A percentile compares a stretch with the other conserved stretches of the same genome.
Evolutionary conservation across 2,888 invertebrate genomes (phyloP).

Genomic region (Acrobeloides nanus): DNA sequence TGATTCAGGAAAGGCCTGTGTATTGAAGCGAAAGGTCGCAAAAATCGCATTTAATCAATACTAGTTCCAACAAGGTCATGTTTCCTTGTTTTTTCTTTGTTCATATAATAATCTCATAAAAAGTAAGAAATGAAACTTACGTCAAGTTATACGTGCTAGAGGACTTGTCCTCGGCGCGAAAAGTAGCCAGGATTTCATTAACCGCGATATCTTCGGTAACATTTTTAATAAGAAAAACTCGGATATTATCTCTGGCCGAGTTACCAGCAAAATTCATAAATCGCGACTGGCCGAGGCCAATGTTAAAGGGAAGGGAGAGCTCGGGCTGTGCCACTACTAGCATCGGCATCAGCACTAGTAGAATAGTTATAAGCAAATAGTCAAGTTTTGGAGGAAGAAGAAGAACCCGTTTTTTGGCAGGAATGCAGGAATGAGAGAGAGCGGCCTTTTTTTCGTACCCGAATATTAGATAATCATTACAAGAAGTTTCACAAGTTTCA

Average conservation of each 20-base stretch:
- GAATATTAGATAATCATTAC: no score
- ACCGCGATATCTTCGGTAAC: constrained; percentile 45
- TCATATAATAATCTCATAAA: no score
- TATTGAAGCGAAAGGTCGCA: no score
- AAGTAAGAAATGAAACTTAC: constrained; percentile 31
- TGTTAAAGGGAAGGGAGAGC: constrained; percentile 36
- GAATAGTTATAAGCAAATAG: no score
- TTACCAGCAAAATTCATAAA: constrained; percentile 35
- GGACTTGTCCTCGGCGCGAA: constrained; percentile 46
- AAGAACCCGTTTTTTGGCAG: constrained; percentile 2
- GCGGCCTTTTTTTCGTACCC: no score
- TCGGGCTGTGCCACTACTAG: constrained; percentile 19
- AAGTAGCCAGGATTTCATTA: constrained; percentile 44
- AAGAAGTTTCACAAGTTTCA: background rate
- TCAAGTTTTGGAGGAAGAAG: no score
- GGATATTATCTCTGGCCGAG: constrained; percentile 1
- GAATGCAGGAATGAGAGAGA: background rate
- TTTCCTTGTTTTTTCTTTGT: no score
- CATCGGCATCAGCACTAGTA: constrained; percentile 6
- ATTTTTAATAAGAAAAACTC: constrained; percentile 39
- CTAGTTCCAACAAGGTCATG: no score
- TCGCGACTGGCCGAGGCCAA: constrained; percentile 35
- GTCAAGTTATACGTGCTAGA: constrained; percentile 44
- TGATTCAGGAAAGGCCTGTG: no score
- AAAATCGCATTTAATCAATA: no score